Evolutionary conservation across 1,140 invertebrate genomes (phyloP).

Genomic region (Polypedilum vanderplanki): DNA sequence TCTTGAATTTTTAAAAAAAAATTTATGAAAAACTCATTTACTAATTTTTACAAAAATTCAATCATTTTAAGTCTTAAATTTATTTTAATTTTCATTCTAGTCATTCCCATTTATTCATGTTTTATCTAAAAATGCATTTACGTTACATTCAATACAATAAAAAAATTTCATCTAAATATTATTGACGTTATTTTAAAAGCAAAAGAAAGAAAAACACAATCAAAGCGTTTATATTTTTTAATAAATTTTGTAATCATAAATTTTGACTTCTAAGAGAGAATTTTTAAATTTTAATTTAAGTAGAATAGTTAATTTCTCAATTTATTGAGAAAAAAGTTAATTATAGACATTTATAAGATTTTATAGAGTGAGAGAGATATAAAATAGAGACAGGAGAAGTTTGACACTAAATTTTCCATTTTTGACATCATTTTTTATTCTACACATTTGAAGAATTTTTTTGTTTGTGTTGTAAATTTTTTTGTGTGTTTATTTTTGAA

Average conservation of each 20-base stretch:
- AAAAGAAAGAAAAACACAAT: constrained; percentile 19
- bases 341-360: neutral
- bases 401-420: too few species aligned
- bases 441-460: neutral
- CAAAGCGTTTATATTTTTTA: neutral
- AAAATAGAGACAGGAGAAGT: neutral
- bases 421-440: neutral
- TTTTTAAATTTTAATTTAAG: neutral
- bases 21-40: too few species aligned
- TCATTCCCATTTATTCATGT: too few species aligned
- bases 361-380: neutral
- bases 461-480: neutral
- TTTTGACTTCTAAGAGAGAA: neutral
- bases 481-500: constrained; percentile 14
- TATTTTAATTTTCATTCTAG: too few species aligned
- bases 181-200: neutral
- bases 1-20: too few species aligned
- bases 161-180: too few species aligned
- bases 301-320: neutral
- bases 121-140: too few species aligned
- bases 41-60: too few species aligned
- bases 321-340: neutral
- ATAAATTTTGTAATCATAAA: neutral
- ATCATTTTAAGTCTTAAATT: too few species aligned
- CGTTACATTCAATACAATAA: too few species aligned